Base-by-base conservation (phyloP, 1,140 invertebrate genomes). In the Anagrus nilaparvatae region DNA sequence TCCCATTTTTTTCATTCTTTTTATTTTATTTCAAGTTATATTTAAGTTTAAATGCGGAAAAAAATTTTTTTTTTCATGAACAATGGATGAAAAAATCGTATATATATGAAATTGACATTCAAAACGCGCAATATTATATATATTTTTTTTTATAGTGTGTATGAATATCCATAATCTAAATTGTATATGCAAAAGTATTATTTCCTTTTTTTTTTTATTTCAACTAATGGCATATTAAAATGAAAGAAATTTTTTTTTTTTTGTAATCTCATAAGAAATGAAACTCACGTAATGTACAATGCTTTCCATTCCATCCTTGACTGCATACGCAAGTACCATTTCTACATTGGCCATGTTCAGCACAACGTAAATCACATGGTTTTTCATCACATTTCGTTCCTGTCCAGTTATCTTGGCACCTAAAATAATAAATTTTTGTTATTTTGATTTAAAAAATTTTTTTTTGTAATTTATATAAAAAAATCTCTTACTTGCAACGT, bases 321-420 rank as follows among this genome's bases (percentile, higher is more conserved):
- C 86, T 83, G 65, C 95, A 98, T 30, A 93, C 82, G 63, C 95
- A 99, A 18, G 89, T 95, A 23, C 95, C 95, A 64, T 98, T 97
- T 59, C 88, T 84, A 67, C 96, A 99, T 61, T 92, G 87, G 1
- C 96, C 95, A 56, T 93, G 89, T 52, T 93, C 87, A n/a, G 81
- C 79, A 60, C 92, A 94, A 38, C 95, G 81, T n/a, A 76, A 60
- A 58, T 93, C 87, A 65, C 91, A 94, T 10, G 87, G 83, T 45
- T 85, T 72, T 55, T 87, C 82, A 63, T 95, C 88, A 62, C 94
- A 97, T 33, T 84, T 77, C 31, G 83, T 75, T 18, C 93, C 93
- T 1, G 82, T 88, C 90, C 91, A 97, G 38, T 91, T 91, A 18
- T 79, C 71, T 40, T 89, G 78, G 59, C 94, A 98, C 19, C 79